These are phyloP conservation scores for Salvelinus sp. DNA, from an alignment of 2,113 vertebrate species.

Conservation along the genomic window DNA sequence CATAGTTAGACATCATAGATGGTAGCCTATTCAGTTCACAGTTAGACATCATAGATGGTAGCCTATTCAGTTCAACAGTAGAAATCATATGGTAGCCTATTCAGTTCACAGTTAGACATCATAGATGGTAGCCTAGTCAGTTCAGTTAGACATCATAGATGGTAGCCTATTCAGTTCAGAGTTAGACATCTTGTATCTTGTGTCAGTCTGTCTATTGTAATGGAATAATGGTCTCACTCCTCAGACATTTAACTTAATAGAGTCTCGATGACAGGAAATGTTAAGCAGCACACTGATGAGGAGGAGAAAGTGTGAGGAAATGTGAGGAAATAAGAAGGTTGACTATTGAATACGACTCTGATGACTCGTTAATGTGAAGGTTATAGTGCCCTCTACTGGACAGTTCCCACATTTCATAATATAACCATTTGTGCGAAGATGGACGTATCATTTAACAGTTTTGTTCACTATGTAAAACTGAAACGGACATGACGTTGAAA, in stretches of 20 bases:
- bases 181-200: no score
- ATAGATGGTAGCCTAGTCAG: no score
- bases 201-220: background rate
- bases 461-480: background rate
- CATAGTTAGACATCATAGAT: no score
- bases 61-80: no score
- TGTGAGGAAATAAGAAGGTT: background rate
- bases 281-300: no score
- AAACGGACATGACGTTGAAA: background rate
- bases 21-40: no score
- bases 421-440: background rate
- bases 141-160: no score
- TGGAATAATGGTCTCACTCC: background rate
- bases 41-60: no score
- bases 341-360: background rate
- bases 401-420: background rate
- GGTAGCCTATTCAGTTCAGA: no score
- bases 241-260: background rate
- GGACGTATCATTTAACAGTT: background rate
- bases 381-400: conserved; percentile 1
- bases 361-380: background rate
- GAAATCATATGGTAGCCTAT: no score
- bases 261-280: background rate
- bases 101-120: no score
- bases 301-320: background rate